Percentiles rank a stretch among this genome's conserved stretches.
phyloP scores from a whole-genome alignment of 2,888 invertebrate species.

The Tetranychus piercei region DNA sequence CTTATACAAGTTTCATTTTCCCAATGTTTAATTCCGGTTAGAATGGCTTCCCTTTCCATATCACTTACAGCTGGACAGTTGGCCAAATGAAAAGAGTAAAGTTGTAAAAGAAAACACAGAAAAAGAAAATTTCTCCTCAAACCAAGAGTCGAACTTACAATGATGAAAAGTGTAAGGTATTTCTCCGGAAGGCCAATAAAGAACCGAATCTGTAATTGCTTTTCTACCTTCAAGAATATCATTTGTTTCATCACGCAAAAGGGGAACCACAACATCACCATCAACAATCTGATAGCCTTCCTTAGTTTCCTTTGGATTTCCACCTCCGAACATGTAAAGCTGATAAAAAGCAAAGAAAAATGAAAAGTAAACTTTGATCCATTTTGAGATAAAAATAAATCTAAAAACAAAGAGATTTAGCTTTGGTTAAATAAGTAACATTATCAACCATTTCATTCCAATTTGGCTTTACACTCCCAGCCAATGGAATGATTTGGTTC shows the following conservation, averaged over 20 bases:
- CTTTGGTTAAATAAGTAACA: no score
- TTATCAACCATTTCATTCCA: no score
- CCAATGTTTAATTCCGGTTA: conserved; percentile 28
- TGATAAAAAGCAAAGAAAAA: conserved; percentile 8
- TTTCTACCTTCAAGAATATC: conserved; percentile 13
- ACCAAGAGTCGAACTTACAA: conserved; percentile 6
- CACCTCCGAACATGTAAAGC: conserved; percentile 21
- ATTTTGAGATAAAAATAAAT: no score
- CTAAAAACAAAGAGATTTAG: no score
- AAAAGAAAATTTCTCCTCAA: background rate
- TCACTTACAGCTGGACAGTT: conserved; percentile 5
- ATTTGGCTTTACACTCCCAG: no score
- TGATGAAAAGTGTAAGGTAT: conserved; percentile 13
- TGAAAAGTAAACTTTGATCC: background rate
- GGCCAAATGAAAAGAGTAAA: background rate
- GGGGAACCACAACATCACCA: conserved; percentile 21
- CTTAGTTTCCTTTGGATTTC: conserved; percentile 21
- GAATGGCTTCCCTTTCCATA: background rate
- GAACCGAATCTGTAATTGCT: conserved; percentile 6
- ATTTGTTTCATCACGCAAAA: background rate
- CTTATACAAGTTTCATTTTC: conserved; percentile 28
- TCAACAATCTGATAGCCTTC: conserved; percentile 22
- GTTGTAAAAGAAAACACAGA: background rate
- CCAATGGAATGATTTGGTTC: no score
- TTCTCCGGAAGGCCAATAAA: conserved; percentile 15